A percentile compares a stretch with the other conserved stretches of the same genome.
Conservation (phyloP, 2,113 vertebrate genomes). For the Coturnix japonica region DNA sequence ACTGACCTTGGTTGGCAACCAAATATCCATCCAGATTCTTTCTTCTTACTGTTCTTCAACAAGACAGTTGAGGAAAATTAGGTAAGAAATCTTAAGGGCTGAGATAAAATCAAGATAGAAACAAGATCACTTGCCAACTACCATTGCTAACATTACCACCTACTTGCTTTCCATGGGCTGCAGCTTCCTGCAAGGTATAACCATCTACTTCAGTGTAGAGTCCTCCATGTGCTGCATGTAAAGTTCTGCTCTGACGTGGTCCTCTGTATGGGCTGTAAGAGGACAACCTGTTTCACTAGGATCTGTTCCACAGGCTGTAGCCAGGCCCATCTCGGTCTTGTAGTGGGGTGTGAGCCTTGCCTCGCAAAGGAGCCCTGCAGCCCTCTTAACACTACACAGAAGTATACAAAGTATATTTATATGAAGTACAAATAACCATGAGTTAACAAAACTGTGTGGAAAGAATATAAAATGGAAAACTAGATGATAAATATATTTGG, state of each 20-base stretch:
- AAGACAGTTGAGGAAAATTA: neutral
- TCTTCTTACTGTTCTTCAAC: neutral
- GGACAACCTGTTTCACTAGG: neutral
- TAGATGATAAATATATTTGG: neutral
- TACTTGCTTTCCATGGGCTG: neutral
- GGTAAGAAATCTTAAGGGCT: too few species aligned
- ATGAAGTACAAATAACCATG: neutral
- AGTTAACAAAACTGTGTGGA: neutral
- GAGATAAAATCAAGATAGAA: neutral
- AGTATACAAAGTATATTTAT: too few species aligned
- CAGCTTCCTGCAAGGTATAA: neutral
- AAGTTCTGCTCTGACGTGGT: neutral
- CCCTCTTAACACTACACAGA: too few species aligned
- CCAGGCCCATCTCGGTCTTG: fast-evolving
- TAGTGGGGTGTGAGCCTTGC: fast-evolving
- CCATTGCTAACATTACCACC: too few species aligned
- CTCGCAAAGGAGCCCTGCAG: neutral
- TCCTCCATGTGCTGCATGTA: neutral
- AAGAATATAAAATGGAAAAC: neutral
- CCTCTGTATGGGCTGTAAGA: too few species aligned
- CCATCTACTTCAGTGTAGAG: neutral
- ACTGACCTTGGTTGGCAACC: neutral
- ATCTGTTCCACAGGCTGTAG: neutral
- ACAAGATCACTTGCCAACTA: neutral
- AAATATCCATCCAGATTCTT: neutral